Evolutionary conservation across 30 jellyfish, hydroid and myxozoan genomes (phyloP), one percentile per base, ranked within the genome.

Genomic region (Sanderia malayensis): DNA sequence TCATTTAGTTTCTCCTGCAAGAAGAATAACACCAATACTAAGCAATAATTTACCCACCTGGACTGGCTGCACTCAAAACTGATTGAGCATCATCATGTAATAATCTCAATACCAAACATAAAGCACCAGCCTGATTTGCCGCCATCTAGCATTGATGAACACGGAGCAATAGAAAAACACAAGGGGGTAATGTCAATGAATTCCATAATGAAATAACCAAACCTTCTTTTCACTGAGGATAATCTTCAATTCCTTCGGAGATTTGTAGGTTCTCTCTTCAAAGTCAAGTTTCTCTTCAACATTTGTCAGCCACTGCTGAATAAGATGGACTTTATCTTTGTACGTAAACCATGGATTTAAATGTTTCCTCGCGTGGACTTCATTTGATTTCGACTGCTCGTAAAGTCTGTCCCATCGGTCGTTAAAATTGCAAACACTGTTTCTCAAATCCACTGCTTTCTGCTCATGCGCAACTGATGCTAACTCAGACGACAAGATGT

Each of bases 351-450:
- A 87, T 37, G 90, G 94, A 27, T 44, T 58, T 67, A 87, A 52
- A 53, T 44, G 69, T 52, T 57, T 73, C 58, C 76, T 76, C 4
- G 96, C 74, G 20, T 77, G 60, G 24, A 71, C 76, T 41, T 73
- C 90, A 25, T 80, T 87, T 15, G 74, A 58, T 29, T 80, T 87
- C 6, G 85, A 73, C 60, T 80, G 83, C 63, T 87, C 90, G 55
- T 87, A 87, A 17, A 87, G 60, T 31, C 70, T 41, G 65, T 87
- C 94, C 96, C 96, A 87, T 1, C 83, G 89, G 10, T 87, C 94
- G 45, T 80, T 87, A 37, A 87, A 62, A 30, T 57, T 65, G 61
- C 94, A 79, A 37, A 74, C 61, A 17, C 57, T 61, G 34, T 80
- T 74, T 27, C 88, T 63, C 58, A 86, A 33, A 21, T 86, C 94